Base-by-base conservation (phyloP, 2,797 vertebrate species). In the Clarias pachynema region DNA sequence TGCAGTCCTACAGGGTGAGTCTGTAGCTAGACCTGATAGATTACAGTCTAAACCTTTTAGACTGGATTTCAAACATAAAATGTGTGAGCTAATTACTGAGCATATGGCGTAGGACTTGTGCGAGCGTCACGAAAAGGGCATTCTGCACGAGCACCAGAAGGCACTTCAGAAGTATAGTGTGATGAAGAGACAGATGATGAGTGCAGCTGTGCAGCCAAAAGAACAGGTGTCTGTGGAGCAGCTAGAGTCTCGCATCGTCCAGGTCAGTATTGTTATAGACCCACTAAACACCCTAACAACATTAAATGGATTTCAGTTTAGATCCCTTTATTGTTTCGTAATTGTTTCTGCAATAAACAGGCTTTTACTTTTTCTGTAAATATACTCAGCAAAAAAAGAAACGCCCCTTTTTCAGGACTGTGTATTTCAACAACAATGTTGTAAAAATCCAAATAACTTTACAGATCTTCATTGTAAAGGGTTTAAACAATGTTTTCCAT, bases 141-240 rank as follows among this genome's bases (percentile, higher is more conserved):
- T 99, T 0, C 93, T 99, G 79, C 98, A 99, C 56, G 98, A 97
- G 90, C 98, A 99, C 91, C 98, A 99, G 95, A 94, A 96, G 53
- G 98, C 97, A 0, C 92, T 99, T 93, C 97, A 98, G 92, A 99
- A 97, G 91, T 98, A 99, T 89, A 93, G 97, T 26, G 86, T 98
- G 93, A 98, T 99, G 97, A 99, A 97, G 96, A 95, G 94, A 95
- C 98, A 99, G 94, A 97, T 97, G 96, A 95, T 97, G 96, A 97
- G 95, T 7, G 95, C 97, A 22, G 92, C 97, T 0, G 96, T 95
- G 59, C 98, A 99, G 92, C 94, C 95, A 86, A 98, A 96, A 63
- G 98, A 99, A 89, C 96, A 96, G 0, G 95, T 95, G 15, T 95
- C 97, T 0, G 96, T 98, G 91, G 97, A 99, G 91, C 98, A 98